Conservation (phyloP, 1,140 invertebrate species). For the Neocloeon triangulifer region DNA sequence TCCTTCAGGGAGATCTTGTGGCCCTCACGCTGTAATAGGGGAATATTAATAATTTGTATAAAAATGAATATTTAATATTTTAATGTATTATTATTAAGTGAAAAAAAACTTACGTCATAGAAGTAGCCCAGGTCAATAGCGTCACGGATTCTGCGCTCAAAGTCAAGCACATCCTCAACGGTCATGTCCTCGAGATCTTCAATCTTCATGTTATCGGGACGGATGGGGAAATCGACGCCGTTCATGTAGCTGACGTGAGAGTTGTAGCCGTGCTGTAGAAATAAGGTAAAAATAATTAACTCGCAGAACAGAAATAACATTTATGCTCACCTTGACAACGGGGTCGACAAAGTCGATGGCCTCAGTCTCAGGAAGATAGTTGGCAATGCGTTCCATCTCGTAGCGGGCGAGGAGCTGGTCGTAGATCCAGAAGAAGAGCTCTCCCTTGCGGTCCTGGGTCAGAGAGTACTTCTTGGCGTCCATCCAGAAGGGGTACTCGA, state of each 20-base stretch:
- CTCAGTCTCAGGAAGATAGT: conserved; percentile 31
- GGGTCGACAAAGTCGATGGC: conserved; percentile 25
- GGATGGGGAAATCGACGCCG: conserved; percentile 34
- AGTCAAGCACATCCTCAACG: conserved; percentile 22
- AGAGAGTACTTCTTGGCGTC: background rate
- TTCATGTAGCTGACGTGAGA: conserved; percentile 37
- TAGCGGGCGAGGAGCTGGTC: conserved; percentile 30
- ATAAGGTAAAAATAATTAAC: background rate
- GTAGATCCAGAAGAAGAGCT: conserved; percentile 31
- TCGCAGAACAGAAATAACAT: background rate
- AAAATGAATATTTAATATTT: conserved; percentile 2
- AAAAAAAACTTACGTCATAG: conserved; percentile 17
- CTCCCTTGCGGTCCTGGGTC: conserved; percentile 23
- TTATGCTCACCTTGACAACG: conserved; percentile 11
- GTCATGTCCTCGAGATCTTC: conserved; percentile 13
- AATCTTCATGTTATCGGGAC: conserved; percentile 22
- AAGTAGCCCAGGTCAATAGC: conserved; percentile 35
- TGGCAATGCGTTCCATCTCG: conserved; percentile 39
- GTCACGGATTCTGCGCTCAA: conserved; percentile 31
- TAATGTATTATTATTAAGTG: no score
- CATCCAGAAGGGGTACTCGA: conserved; percentile 39
- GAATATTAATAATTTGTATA: background rate
- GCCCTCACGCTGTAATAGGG: conserved; percentile 11
- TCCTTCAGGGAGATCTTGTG: conserved; percentile 18
- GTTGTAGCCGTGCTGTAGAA: conserved; percentile 39